Conservation (phyloP, 2,113 vertebrate species). For the Actinemys pallida region DNA sequence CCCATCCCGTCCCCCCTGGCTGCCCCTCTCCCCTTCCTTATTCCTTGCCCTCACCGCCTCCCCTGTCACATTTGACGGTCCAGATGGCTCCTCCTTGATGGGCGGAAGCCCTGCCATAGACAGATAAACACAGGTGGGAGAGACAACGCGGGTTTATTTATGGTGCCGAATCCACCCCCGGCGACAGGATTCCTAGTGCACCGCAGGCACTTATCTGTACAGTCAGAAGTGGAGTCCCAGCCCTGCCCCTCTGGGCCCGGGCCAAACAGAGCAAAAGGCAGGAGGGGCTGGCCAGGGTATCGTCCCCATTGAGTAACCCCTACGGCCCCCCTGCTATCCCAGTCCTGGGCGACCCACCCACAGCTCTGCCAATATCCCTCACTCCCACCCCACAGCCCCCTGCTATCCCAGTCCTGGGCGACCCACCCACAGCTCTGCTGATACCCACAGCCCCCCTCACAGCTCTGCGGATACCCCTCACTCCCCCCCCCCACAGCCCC, state of each 20-base stretch:
- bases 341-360: too few species aligned
- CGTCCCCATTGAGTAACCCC: background rate
- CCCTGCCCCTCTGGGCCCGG: background rate
- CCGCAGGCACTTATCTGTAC: slow-evolving; percentile 75
- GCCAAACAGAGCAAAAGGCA: background rate
- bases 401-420: too few species aligned
- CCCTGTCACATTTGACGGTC: slow-evolving; percentile 44
- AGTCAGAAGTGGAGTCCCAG: slow-evolving; percentile 61
- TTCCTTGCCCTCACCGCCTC: background rate
- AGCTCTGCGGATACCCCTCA: too few species aligned
- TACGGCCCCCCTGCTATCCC: background rate
- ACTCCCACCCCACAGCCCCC: too few species aligned
- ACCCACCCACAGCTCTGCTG: too few species aligned
- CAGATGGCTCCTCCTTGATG: slow-evolving; percentile 26
- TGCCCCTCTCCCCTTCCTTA: background rate
- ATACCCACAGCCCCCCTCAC: too few species aligned
- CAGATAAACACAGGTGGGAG: slow-evolving; percentile 79
- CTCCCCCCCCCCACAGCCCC: too few species aligned
- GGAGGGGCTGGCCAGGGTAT: background rate
- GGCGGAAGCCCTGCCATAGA: slow-evolving; percentile 72
- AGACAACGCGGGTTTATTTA: slow-evolving; percentile 75
- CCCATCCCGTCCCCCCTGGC: background rate
- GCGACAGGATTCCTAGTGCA: slow-evolving; percentile 76
- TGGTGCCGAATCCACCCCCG: slow-evolving; percentile 53
- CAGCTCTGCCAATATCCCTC: too few species aligned